Evolutionary conservation across 1,140 invertebrate species (phyloP).

Genomic region (Drosophila oshimai): DNA sequence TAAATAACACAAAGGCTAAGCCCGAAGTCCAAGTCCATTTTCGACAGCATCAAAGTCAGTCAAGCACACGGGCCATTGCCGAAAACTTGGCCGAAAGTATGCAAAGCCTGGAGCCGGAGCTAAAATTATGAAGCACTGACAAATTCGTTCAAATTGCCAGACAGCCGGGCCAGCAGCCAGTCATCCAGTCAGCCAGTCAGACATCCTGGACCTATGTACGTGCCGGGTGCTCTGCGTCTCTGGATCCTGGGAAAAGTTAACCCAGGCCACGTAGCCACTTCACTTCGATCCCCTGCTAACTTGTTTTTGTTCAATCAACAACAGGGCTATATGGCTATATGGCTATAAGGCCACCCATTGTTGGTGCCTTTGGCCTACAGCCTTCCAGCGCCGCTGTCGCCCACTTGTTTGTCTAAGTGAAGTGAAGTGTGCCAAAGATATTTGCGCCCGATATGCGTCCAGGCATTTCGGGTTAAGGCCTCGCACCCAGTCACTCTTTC

Average conservation of each 20-base stretch:
- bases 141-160: constrained; percentile 49
- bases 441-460: constrained; percentile 66
- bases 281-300: constrained; percentile 27
- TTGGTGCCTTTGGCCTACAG: constrained; percentile 10
- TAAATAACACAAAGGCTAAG: constrained; percentile 69
- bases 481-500: not conserved
- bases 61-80: constrained; percentile 54
- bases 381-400: constrained; percentile 22
- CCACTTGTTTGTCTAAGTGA: constrained; percentile 65
- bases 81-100: constrained; percentile 55
- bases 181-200: constrained; percentile 6
- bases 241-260: constrained; percentile 7
- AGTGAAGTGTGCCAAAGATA: constrained; percentile 75
- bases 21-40: constrained; percentile 59
- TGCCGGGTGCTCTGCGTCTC: not conserved
- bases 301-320: constrained; percentile 79
- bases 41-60: constrained; percentile 67
- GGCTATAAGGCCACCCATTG: constrained; percentile 41
- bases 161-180: constrained; percentile 4
- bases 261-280: constrained; percentile 51
- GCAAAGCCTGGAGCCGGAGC: constrained; percentile 20
- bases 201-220: constrained; percentile 48
- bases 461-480: constrained; percentile 54
- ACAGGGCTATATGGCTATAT: constrained; percentile 60
- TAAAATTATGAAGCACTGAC: constrained; percentile 63